These are phyloP conservation scores for Netelia melanura DNA, from an alignment of 2,888 invertebrate species.

Conservation along the genomic window DNA sequence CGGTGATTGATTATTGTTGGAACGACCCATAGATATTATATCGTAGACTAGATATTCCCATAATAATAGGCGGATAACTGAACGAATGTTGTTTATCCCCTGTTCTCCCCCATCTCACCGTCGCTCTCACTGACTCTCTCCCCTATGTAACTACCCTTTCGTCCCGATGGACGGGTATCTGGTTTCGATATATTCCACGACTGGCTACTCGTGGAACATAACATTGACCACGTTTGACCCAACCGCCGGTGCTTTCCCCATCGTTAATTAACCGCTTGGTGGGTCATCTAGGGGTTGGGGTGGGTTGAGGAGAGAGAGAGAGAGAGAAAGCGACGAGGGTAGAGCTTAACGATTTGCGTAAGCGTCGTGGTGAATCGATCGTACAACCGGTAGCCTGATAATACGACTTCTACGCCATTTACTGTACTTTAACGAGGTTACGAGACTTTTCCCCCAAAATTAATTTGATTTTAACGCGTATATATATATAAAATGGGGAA, in stretches of 20 bases:
- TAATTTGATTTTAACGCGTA: constrained; percentile 20
- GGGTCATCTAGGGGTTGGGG: constrained; percentile 27
- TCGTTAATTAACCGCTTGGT: constrained; percentile 66
- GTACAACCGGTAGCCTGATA: constrained; percentile 44
- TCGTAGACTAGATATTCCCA: constrained; percentile 31
- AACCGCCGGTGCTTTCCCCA: constrained; percentile 60
- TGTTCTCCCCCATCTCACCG: not conserved
- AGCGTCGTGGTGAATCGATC: constrained; percentile 62
- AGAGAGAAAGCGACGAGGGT: not conserved
- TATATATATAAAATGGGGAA: not conserved
- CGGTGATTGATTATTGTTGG: too few species aligned
- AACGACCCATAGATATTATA: not conserved
- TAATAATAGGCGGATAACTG: constrained; percentile 51
- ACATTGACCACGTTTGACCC: constrained; percentile 51
- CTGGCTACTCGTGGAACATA: constrained; percentile 44
- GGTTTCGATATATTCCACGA: constrained; percentile 48
- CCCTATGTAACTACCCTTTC: constrained; percentile 9
- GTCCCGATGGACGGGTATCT: constrained; percentile 49
- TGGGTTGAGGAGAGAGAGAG: constrained; percentile 14
- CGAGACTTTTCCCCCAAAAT: constrained; percentile 9
- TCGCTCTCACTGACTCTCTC: not conserved
- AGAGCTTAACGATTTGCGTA: constrained; percentile 66
- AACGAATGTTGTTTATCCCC: constrained; percentile 38
- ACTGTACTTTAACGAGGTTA: constrained; percentile 34
- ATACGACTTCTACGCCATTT: constrained; percentile 53